Evolutionary conservation across 2,888 invertebrate species (phyloP).

Genomic region (Gisinianus flammeolus): DNA sequence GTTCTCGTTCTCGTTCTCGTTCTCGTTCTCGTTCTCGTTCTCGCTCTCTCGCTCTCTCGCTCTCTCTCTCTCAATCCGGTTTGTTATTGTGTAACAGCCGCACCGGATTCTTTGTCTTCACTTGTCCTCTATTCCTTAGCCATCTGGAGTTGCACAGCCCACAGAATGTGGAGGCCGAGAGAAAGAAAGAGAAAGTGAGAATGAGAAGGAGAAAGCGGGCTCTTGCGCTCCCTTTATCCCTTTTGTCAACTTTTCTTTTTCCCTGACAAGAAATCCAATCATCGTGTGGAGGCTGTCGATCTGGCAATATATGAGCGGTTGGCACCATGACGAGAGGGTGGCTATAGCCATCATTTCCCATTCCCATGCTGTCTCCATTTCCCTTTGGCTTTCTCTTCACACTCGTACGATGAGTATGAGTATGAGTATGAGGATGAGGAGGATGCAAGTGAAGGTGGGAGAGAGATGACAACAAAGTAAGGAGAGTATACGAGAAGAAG

Average conservation of each 20-base stretch:
- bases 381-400: background rate
- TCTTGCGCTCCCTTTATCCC: constrained; percentile 17
- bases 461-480: background rate
- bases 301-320: background rate
- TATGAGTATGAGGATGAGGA: background rate
- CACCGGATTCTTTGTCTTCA: background rate
- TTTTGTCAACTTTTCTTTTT: constrained; percentile 41
- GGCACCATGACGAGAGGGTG: background rate
- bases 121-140: background rate
- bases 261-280: constrained; percentile 44
- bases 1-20: background rate
- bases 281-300: constrained; percentile 21
- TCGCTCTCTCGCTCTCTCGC: background rate
- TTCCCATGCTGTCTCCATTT: background rate
- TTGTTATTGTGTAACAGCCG: constrained; percentile 18
- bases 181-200: too few relatives aligned
- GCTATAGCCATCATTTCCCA: too few relatives aligned
- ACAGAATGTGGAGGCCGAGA: too few relatives aligned
- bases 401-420: background rate
- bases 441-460: background rate
- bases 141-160: background rate
- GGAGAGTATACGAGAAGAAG: background rate
- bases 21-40: background rate
- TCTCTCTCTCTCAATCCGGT: background rate
- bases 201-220: background rate